Conservation (phyloP, 1,140 invertebrate genomes). For the Drosophila subpulchrella region DNA sequence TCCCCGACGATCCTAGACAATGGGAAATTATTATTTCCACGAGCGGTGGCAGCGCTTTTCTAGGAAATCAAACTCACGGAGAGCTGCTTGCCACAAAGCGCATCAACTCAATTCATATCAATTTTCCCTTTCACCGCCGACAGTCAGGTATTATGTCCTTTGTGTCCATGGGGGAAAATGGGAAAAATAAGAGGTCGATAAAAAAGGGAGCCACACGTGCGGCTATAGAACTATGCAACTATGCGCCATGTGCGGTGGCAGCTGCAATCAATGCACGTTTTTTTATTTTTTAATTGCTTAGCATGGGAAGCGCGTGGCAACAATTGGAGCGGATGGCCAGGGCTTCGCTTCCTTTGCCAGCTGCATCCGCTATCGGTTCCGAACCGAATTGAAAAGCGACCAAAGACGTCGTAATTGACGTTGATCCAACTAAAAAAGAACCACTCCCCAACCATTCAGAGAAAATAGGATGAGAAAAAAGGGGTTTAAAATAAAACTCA, state of each 20-base stretch:
- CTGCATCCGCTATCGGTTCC: slow-evolving; percentile 27
- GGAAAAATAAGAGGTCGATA: slow-evolving; percentile 28
- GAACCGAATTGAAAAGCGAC: slow-evolving; percentile 17
- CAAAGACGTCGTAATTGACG: slow-evolving; percentile 42
- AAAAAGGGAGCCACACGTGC: slow-evolving; percentile 42
- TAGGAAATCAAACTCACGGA: slow-evolving; percentile 14
- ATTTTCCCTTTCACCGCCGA: slow-evolving; percentile 30
- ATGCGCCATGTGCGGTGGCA: slow-evolving; percentile 26
- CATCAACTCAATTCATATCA: slow-evolving; percentile 53
- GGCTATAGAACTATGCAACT: slow-evolving; percentile 9
- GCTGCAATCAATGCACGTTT: slow-evolving; percentile 42
- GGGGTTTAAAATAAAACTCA: slow-evolving; percentile 56
- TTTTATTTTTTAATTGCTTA: slow-evolving; percentile 44
- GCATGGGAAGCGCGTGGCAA: slow-evolving; percentile 13
- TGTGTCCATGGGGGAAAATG: slow-evolving; percentile 7
- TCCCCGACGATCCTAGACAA: slow-evolving; percentile 13
- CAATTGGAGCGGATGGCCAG: slow-evolving; percentile 21
- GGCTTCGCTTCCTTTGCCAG: slow-evolving; percentile 12
- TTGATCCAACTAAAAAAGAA: slow-evolving; percentile 48
- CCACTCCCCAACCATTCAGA: background rate
- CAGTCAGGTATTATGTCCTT: slow-evolving; percentile 35
- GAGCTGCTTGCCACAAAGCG: slow-evolving; percentile 34
- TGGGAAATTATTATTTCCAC: slow-evolving; percentile 20
- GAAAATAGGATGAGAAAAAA: background rate
- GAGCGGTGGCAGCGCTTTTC: slow-evolving; percentile 2